Evolutionary conservation across 2,888 invertebrate species (phyloP), one percentile per base, ranked within the genome.

Genomic region (Flexamia atlantica): DNA sequence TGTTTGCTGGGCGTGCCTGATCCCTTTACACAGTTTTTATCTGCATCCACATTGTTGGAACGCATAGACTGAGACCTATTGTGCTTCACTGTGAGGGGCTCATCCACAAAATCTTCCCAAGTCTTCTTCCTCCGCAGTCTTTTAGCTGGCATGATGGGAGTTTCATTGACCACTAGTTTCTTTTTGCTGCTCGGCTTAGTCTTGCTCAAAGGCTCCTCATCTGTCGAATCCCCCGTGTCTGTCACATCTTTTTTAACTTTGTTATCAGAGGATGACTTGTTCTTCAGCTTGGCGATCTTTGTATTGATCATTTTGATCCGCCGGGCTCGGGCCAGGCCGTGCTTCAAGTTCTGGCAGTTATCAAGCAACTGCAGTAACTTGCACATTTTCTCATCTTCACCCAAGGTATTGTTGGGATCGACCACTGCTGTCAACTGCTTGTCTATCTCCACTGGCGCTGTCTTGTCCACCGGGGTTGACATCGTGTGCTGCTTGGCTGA

Each of bases 301-400:
- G 91, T 89, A 64, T 93, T 90, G 50, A 93, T 92, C 57, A 92
- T 89, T 87, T 93, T 93, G 0, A 93, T 91, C 68, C 93, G 91
- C 89, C 93, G 93, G 40, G 91, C 92, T 83, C 93, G 90, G 17
- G 93, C 92, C 28, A 91, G 88, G 23, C 92, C 92, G 88, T 93
- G 93, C 86, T 93, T 92, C 9, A 94, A 89, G n/a, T 84, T 82
- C 88, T 93, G 92, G 83, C 93, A 92, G 88, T 93, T 93, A 86
- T 93, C 93, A 86, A 94, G 90, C 46, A 94, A 90, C 85, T 93
- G 93, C 83, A 94, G 91, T 74, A 95, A 89, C 86, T 92, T 91
- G 53, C 90, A 88, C 42, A 93, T 89, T 7, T 89, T 88, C 28
- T 91, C 90, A 74, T 87, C 87, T 83, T 86, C 84, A 53, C 84